These are phyloP conservation scores for Cossypha caffra DNA, from an alignment of 2,797 vertebrate species.

Conservation along the genomic window DNA sequence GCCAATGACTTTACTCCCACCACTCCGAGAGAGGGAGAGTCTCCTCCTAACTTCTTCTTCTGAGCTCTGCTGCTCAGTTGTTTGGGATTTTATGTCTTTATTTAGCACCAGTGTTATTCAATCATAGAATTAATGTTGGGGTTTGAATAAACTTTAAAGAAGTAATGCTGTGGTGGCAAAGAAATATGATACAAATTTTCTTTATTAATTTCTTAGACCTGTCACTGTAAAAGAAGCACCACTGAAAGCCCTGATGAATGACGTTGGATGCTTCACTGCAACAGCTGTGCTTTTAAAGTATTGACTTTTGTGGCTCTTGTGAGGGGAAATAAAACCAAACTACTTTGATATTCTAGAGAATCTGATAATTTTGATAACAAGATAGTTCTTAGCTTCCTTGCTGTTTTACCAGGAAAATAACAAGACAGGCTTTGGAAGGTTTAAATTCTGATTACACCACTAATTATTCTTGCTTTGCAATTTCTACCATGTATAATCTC, in stretches of 20 bases:
- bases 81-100: not conserved
- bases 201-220: not conserved
- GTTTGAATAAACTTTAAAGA: not conserved
- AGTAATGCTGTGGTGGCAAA: not conserved
- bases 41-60: not conserved
- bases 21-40: not conserved
- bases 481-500: not conserved
- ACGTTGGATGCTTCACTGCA: not conserved
- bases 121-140: not conserved
- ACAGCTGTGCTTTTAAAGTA: not conserved
- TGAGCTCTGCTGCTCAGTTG: not conserved
- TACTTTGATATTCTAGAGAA: not conserved
- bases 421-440: not conserved
- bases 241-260: not conserved
- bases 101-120: not conserved
- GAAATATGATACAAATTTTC: not conserved
- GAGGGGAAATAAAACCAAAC: rapidly evolving
- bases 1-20: not conserved
- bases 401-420: not conserved
- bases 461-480: not conserved
- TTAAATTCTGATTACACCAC: not conserved
- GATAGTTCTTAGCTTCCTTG: not conserved
- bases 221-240: not conserved
- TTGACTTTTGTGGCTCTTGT: slow-evolving; percentile 1
- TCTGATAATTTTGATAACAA: not conserved